These are phyloP conservation scores for Cryptoblepharus egeriae DNA, from an alignment of 2,797 vertebrate genomes.

Conservation along the genomic window DNA sequence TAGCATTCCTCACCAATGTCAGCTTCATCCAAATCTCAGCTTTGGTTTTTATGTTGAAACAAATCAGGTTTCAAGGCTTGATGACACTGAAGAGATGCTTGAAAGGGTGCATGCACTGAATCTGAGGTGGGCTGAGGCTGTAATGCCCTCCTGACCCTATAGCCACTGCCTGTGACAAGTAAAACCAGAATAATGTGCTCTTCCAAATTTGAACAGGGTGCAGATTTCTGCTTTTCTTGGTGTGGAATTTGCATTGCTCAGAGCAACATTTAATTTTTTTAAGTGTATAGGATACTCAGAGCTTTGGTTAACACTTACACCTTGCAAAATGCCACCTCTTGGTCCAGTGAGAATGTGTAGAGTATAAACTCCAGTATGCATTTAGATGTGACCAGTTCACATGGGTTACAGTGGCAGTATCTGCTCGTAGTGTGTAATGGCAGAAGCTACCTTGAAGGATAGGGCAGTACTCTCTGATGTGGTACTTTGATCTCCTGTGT, in stretches of 20 bases:
- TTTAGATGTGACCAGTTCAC: background rate
- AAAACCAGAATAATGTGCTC: background rate
- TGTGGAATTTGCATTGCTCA: no score
- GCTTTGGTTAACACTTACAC: background rate
- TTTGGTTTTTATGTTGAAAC: background rate
- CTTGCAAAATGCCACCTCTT: no score
- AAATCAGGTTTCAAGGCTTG: background rate
- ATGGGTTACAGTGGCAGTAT: background rate
- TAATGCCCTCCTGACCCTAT: background rate
- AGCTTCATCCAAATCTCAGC: no score
- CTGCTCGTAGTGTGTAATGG: background rate
- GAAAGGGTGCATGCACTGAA: background rate
- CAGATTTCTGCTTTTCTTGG: background rate
- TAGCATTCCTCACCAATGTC: no score
- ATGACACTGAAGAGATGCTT: background rate
- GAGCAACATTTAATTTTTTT: background rate
- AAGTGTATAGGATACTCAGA: no score
- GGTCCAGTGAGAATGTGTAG: background rate
- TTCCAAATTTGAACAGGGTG: no score
- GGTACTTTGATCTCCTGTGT: background rate
- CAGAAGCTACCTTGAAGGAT: background rate
- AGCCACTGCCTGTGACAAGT: background rate
- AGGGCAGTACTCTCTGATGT: background rate
- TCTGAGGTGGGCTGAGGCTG: background rate
- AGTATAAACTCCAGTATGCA: background rate